Percentiles rank a stretch among this genome's conserved stretches.
Conservation (phyloP, 1,140 invertebrate genomes). For the Orius laevigatus region DNA sequence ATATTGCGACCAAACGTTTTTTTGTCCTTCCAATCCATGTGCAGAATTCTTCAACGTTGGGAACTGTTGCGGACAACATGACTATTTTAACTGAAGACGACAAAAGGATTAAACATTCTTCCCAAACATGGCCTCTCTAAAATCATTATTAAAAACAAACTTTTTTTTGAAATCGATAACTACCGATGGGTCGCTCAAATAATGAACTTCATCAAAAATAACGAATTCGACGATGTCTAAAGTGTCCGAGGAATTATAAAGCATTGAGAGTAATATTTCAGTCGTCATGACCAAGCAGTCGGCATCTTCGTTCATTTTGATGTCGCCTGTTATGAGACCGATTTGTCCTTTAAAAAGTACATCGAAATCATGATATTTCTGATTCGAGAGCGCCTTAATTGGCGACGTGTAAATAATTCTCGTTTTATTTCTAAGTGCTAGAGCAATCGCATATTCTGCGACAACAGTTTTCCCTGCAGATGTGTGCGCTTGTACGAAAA, state of each 20-base stretch:
- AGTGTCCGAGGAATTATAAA: constrained; percentile 44
- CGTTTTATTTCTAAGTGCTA: constrained; percentile 54
- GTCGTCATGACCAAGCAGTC: constrained; percentile 98
- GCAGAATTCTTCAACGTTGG: constrained; percentile 91
- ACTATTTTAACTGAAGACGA: constrained; percentile 90
- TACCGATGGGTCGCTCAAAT: constrained; percentile 89
- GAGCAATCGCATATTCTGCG: constrained; percentile 94
- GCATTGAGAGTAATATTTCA: constrained; percentile 71
- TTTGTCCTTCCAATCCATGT: constrained; percentile 94
- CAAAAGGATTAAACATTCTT: constrained; percentile 92
- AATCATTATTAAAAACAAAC: constrained; percentile 21
- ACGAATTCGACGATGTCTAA: constrained; percentile 95
- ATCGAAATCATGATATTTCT: constrained; percentile 97
- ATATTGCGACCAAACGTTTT: constrained; percentile 51
- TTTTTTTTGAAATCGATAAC: too few species aligned
- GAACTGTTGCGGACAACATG: constrained; percentile 94
- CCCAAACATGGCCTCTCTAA: constrained; percentile 95
- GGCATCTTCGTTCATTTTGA: constrained; percentile 90
- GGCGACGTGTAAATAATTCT: constrained; percentile 97
- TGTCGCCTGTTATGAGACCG: constrained; percentile 87
- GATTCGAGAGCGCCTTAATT: constrained; percentile 98
- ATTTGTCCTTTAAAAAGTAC: constrained; percentile 63
- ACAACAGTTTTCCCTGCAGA: constrained; percentile 99
- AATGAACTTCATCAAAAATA: constrained; percentile 99
- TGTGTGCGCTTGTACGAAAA: constrained; percentile 97